Percentiles rank a stretch among this genome's conserved stretches.
Evolutionary conservation across 2,113 vertebrate species (phyloP).

Genomic region (Uropsilus gracilis): DNA sequence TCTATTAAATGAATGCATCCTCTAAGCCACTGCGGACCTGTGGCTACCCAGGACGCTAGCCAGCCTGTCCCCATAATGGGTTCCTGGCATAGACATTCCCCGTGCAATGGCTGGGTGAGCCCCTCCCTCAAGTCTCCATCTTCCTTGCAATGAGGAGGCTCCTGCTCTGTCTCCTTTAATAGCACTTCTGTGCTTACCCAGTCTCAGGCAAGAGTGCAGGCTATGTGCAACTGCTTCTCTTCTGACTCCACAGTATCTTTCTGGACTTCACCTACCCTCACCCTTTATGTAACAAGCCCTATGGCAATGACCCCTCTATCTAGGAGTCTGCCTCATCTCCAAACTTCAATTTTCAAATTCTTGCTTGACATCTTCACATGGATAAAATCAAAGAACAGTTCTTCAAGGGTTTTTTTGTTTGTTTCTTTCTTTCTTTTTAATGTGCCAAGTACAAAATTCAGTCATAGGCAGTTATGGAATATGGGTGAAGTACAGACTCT

Average conservation of each 20-base stretch:
- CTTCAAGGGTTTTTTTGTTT: not conserved
- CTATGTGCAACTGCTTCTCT: not conserved
- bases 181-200: not conserved
- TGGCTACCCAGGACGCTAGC: not conserved
- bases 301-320: not conserved
- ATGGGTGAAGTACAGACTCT: not conserved
- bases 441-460: not conserved
- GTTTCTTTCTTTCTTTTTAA: too few species aligned
- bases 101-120: not conserved
- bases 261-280: not conserved
- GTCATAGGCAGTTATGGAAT: not conserved
- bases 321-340: not conserved
- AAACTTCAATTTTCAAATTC: conserved; percentile 41
- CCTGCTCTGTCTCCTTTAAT: not conserved
- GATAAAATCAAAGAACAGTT: not conserved
- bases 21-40: not conserved
- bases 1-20: not conserved
- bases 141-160: not conserved
- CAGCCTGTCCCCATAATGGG: rapidly evolving
- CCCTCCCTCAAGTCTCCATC: not conserved
- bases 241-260: too few species aligned
- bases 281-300: not conserved
- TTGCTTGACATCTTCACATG: not conserved
- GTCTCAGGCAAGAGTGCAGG: not conserved
- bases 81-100: rapidly evolving